Percentiles rank a stretch among this genome's conserved stretches.
These are phyloP conservation scores for Erebia ligea DNA, from an alignment of 2,888 invertebrate species.

Conservation along the genomic window DNA sequence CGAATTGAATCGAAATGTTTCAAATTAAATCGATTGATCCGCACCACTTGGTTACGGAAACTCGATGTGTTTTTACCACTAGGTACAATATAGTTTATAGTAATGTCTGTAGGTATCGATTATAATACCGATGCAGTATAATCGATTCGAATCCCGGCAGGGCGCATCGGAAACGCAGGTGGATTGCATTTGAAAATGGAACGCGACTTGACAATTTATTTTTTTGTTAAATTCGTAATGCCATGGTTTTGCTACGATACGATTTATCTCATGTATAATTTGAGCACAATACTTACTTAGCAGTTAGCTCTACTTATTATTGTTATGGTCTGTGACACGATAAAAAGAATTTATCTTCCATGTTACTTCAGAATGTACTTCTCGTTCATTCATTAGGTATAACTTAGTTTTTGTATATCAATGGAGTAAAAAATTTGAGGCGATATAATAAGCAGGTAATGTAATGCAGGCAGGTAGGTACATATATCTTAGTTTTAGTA, in stretches of 20 bases:
- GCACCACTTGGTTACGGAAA: too few relatives aligned
- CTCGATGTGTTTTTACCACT: too few relatives aligned
- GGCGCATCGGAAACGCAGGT: slow-evolving; percentile 55
- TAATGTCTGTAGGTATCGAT: too few relatives aligned
- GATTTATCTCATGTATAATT: slow-evolving; percentile 23
- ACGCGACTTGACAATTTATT: slow-evolving; percentile 54
- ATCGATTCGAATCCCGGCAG: slow-evolving; percentile 46
- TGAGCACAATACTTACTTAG: background rate
- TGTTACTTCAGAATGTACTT: background rate
- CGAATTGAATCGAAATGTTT: too few relatives aligned
- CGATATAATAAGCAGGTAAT: too few relatives aligned
- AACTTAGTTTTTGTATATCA: background rate
- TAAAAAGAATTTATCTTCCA: background rate
- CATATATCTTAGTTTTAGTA: background rate
- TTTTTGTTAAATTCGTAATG: slow-evolving; percentile 63
- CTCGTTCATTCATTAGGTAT: too few relatives aligned
- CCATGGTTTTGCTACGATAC: slow-evolving; percentile 27
- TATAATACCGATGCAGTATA: too few relatives aligned
- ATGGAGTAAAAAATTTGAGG: slow-evolving; percentile 19
- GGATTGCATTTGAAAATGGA: slow-evolving; percentile 58
- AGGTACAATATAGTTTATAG: too few relatives aligned
- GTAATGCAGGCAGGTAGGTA: too few relatives aligned
- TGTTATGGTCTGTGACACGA: too few relatives aligned
- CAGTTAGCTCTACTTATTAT: too few relatives aligned
- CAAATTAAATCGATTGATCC: too few relatives aligned